Percentiles rank a stretch among this genome's conserved stretches.
phyloP scores from a whole-genome alignment of 2,113 vertebrate genomes.

The Himantopus leucocephalus region DNA sequence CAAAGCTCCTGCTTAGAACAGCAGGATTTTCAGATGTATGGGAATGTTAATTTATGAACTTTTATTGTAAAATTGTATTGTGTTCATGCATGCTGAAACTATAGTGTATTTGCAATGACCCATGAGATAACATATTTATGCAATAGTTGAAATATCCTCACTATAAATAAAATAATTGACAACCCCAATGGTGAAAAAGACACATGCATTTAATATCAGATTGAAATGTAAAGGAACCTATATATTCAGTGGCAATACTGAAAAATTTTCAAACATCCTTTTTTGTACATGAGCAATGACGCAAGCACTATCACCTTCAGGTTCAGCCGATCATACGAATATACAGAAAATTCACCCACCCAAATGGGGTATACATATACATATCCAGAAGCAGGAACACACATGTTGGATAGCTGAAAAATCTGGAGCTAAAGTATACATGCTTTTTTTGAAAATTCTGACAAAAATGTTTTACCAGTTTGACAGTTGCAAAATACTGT shows the following conservation, averaged over 20 bases:
- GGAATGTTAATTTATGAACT: neutral
- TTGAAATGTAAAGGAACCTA: neutral
- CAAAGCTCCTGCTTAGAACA: neutral
- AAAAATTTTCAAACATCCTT: neutral
- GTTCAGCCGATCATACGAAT: neutral
- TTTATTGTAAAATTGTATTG: constrained; percentile 4
- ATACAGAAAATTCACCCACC: neutral
- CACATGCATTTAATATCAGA: neutral
- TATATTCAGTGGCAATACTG: neutral
- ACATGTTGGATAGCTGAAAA: neutral
- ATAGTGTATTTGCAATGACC: neutral
- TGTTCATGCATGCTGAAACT: neutral
- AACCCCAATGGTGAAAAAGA: neutral
- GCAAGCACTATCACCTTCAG: neutral
- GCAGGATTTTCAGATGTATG: neutral
- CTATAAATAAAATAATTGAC: constrained; percentile 8
- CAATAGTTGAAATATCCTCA: constrained; percentile 48
- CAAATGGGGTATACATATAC: neutral
- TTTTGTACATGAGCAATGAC: neutral
- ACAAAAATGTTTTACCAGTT: neutral
- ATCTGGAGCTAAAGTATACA: neutral
- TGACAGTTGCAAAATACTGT: neutral
- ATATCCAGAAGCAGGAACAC: neutral
- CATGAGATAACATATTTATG: neutral
- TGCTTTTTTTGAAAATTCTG: neutral